Conservation (phyloP, 1,140 invertebrate genomes). For the Lordiphosa clarofinis region DNA sequence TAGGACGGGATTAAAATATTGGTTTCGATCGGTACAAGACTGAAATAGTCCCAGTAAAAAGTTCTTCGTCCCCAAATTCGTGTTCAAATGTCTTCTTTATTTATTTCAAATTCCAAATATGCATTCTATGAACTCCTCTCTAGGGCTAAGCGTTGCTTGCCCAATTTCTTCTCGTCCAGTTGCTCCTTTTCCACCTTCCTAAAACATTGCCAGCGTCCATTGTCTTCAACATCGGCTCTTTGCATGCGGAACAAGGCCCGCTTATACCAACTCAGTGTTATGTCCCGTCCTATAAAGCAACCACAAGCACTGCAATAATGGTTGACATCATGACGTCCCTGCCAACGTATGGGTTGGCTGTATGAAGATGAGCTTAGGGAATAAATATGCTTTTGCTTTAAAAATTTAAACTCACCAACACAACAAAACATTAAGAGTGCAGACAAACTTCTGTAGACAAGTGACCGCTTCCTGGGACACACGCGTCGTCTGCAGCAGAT, state of each 20-base stretch:
- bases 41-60: too few relatives aligned
- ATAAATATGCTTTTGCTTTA: too few relatives aligned
- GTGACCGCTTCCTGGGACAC: constrained; percentile 66
- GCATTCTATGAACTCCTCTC: constrained; percentile 3
- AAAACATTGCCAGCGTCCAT: constrained; percentile 59
- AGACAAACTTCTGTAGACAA: constrained; percentile 44
- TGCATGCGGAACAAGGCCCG: constrained; percentile 64
- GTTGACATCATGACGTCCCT: constrained; percentile 64
- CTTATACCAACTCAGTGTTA: constrained; percentile 72
- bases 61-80: too few relatives aligned
- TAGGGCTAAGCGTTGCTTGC: constrained; percentile 43
- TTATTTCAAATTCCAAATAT: constrained; percentile 6
- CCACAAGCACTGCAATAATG: constrained; percentile 72
- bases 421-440: constrained; percentile 51
- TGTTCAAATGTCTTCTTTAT: constrained; percentile 10
- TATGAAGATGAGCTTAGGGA: neutral
- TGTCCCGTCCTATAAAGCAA: constrained; percentile 72
- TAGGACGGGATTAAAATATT: too few relatives aligned
- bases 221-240: constrained; percentile 58
- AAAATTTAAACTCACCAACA: constrained; percentile 48
- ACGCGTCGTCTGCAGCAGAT: constrained; percentile 35
- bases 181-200: constrained; percentile 59
- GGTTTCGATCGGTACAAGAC: too few relatives aligned
- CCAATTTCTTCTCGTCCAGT: constrained; percentile 60
- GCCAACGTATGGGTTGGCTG: constrained; percentile 66